phyloP scores from a whole-genome alignment of 92 coral and sea anemone species.

The Scolanthus callimorphus region DNA sequence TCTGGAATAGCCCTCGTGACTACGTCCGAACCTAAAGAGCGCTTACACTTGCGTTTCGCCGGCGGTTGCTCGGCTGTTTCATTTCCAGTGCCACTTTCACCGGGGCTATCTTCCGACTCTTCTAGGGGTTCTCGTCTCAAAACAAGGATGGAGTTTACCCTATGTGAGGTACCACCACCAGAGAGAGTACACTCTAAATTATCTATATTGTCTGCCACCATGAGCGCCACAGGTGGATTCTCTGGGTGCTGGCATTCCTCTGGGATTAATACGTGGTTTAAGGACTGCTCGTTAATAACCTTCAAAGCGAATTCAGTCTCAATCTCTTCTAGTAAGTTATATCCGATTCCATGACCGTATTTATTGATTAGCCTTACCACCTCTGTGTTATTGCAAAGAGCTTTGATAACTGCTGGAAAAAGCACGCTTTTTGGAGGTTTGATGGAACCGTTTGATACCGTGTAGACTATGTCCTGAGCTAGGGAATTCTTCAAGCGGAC shows the following conservation, averaged over 20 bases:
- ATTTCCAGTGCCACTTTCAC: constrained; percentile 12
- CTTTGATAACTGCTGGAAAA: constrained; percentile 52
- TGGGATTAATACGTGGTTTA: constrained; percentile 44
- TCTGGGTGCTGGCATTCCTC: constrained; percentile 14
- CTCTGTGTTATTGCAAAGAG: constrained; percentile 59
- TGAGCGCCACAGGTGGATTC: constrained; percentile 29
- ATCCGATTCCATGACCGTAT: constrained; percentile 50
- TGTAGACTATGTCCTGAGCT: constrained; percentile 46
- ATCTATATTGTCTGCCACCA: constrained; percentile 40
- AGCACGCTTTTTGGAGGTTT: constrained; percentile 57
- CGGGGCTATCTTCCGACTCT: neutral
- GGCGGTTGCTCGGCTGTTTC: constrained; percentile 19
- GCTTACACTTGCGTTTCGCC: constrained; percentile 36
- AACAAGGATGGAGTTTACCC: constrained; percentile 55
- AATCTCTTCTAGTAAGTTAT: constrained; percentile 42
- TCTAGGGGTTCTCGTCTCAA: too few relatives aligned
- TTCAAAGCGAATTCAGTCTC: constrained; percentile 36
- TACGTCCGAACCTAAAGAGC: constrained; percentile 44
- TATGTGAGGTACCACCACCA: constrained; percentile 66
- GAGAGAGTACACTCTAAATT: constrained; percentile 56
- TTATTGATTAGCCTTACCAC: constrained; percentile 53
- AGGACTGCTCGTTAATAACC: constrained; percentile 32
- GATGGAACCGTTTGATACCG: constrained; percentile 31
- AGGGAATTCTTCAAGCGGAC: constrained; percentile 37
- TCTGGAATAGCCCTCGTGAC: constrained; percentile 57